Evolutionary conservation across 2,113 vertebrate genomes (phyloP).

Genomic region (Tinamus guttatus): DNA sequence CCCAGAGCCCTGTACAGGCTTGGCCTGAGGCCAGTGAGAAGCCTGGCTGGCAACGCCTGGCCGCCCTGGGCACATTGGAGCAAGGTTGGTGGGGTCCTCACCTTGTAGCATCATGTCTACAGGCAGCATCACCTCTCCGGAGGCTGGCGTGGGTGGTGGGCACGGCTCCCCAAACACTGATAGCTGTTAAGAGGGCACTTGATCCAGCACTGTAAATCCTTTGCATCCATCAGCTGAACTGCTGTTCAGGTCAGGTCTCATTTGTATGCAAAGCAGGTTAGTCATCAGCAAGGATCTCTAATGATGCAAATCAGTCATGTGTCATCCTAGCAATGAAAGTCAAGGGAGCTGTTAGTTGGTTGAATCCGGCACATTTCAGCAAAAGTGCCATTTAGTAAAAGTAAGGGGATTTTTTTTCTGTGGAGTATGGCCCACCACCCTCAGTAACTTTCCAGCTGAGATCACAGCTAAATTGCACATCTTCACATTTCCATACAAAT

Average conservation of each 20-base stretch:
- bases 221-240: not conserved
- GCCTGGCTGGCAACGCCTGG: not conserved
- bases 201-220: slow-evolving; percentile 22
- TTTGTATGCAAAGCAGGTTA: slow-evolving; percentile 39
- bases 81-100: not conserved
- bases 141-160: not conserved
- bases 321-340: slow-evolving; percentile 47
- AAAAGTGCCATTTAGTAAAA: slow-evolving; percentile 41
- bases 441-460: slow-evolving; percentile 48
- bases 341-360: slow-evolving; percentile 17
- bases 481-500: slow-evolving; percentile 62
- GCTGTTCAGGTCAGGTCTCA: slow-evolving; percentile 18
- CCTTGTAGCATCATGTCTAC: not conserved
- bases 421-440: not conserved
- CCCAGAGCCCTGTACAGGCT: not conserved
- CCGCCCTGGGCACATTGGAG: not conserved
- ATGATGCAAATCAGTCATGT: slow-evolving; percentile 41
- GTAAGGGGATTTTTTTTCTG: slow-evolving; percentile 14
- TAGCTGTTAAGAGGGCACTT: not conserved
- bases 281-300: slow-evolving; percentile 32
- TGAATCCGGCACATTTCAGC: slow-evolving; percentile 36
- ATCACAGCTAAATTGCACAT: slow-evolving; percentile 61
- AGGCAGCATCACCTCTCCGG: not conserved
- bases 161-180: too few relatives aligned
- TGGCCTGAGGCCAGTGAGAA: rapidly evolving